Percentiles rank a stretch among this genome's conserved stretches.
Evolutionary conservation across 2,113 vertebrate genomes (phyloP).

Genomic region (Chaetura pelagica): DNA sequence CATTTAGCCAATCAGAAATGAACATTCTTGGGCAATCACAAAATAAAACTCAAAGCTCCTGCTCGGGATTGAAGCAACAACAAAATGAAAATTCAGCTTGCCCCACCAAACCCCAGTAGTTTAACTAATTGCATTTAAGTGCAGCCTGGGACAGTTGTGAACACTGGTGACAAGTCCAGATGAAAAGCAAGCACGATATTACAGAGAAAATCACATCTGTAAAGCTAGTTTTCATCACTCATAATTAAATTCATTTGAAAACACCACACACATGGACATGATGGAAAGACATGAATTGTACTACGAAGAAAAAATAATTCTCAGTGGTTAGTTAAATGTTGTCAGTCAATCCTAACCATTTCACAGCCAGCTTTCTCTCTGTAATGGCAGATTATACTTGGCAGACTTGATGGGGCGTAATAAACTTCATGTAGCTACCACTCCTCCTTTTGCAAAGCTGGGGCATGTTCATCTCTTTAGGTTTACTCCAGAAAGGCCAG

Average conservation of each 20-base stretch:
- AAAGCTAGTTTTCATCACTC: not conserved
- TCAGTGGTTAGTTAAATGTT: slow-evolving; percentile 59
- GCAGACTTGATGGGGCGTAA: slow-evolving; percentile 69
- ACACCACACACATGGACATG: not conserved
- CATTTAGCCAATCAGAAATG: not conserved
- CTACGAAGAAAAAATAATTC: slow-evolving; percentile 57
- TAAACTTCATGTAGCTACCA: slow-evolving; percentile 55
- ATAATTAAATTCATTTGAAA: slow-evolving; percentile 43
- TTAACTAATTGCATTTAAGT: not conserved
- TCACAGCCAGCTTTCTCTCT: slow-evolving; percentile 54
- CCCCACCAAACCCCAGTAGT: not conserved
- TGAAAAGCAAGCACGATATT: not conserved
- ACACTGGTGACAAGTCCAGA: not conserved
- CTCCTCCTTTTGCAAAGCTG: slow-evolving; percentile 20
- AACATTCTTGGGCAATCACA: not conserved
- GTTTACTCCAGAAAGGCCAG: not conserved
- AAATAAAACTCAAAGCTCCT: not conserved
- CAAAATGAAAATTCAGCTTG: not conserved
- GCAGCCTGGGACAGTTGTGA: not conserved
- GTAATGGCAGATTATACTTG: slow-evolving; percentile 70
- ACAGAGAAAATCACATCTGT: not conserved
- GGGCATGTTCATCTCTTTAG: slow-evolving; percentile 8
- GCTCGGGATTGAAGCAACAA: not conserved
- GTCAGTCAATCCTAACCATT: slow-evolving; percentile 71
- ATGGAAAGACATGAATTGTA: slow-evolving; percentile 16